phyloP scores from a whole-genome alignment of 2,888 invertebrate species.

The Neoitamus cyanurus region DNA sequence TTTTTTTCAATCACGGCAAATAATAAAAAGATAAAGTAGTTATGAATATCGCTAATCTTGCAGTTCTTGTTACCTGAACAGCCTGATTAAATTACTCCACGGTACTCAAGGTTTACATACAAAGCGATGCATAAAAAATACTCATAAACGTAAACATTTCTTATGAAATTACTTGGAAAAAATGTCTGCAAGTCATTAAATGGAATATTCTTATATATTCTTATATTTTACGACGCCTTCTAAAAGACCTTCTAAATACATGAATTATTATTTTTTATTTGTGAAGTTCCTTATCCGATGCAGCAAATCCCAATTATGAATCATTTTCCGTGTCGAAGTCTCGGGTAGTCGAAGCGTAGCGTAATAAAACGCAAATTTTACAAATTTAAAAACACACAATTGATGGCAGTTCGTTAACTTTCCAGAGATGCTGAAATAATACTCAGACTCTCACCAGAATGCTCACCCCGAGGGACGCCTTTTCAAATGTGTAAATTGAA shows the following conservation, averaged over 20 bases:
- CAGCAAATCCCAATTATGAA: neutral
- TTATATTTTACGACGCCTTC: neutral
- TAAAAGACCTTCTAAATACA: neutral
- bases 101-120: no score
- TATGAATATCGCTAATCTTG: no score
- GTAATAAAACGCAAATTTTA: neutral
- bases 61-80: no score
- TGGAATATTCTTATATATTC: neutral
- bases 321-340: neutral
- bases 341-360: neutral
- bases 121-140: neutral
- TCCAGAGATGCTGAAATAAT: neutral
- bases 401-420: conserved; percentile 1
- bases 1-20: no score
- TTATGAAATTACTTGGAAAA: neutral
- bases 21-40: no score
- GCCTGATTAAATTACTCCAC: no score
- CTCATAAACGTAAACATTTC: no score
- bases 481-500: conserved; percentile 6
- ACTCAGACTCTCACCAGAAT: neutral
- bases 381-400: neutral
- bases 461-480: neutral
- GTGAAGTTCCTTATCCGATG: neutral
- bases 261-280: neutral
- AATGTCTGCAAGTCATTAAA: neutral